Conservation (phyloP, 2,888 invertebrate genomes). For the Clunio marinus region DNA sequence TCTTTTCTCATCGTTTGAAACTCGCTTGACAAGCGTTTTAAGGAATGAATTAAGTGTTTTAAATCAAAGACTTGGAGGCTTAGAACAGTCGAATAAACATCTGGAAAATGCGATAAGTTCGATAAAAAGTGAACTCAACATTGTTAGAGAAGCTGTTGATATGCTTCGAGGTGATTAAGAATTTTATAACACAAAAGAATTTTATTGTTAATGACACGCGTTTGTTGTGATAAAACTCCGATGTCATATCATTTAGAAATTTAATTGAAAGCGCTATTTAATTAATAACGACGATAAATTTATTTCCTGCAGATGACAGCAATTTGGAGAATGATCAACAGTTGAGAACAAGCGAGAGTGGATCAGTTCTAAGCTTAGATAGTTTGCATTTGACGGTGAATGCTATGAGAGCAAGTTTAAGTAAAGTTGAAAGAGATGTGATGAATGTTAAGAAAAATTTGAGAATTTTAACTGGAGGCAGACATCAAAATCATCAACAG, state of each 20-base stretch:
- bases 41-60: not conserved
- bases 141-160: no score
- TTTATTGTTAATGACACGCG: no score
- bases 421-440: not conserved
- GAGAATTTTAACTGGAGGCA: not conserved
- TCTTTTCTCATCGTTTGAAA: not conserved
- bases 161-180: not conserved
- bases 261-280: not conserved
- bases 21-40: not conserved
- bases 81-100: not conserved
- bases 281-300: not conserved
- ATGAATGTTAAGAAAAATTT: not conserved
- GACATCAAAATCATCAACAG: not conserved
- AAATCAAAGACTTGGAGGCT: not conserved
- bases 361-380: no score
- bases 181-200: no score
- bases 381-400: not conserved
- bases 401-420: not conserved
- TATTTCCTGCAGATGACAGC: no score
- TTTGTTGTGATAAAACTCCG: no score
- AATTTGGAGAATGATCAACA: no score
- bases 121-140: not conserved
- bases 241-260: not conserved
- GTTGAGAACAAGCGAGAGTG: no score
- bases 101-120: not conserved